Conservation (phyloP, 2,797 vertebrate species). For the Urosaurus nigricauda region DNA sequence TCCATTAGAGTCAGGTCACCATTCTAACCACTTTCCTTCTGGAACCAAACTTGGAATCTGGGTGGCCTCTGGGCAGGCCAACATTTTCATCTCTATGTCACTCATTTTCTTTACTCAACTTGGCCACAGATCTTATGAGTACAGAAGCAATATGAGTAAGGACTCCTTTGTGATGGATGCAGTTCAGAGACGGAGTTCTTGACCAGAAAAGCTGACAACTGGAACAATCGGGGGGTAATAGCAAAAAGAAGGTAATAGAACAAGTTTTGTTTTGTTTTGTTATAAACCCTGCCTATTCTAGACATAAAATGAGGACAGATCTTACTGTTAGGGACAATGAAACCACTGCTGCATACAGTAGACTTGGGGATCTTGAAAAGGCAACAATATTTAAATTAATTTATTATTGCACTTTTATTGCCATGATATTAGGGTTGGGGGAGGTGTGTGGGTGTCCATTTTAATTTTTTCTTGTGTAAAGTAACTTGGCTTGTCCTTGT, state of each 20-base stretch:
- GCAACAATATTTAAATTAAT: too few relatives aligned
- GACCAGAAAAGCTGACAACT: conserved; percentile 24
- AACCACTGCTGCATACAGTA: too few relatives aligned
- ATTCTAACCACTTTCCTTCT: neutral
- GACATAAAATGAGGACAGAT: neutral
- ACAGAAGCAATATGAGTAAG: neutral
- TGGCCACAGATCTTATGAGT: conserved; percentile 2
- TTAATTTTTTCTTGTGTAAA: too few relatives aligned
- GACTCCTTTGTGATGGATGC: neutral
- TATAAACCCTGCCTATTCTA: neutral
- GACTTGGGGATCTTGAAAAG: too few relatives aligned
- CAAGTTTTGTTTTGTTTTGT: too few relatives aligned
- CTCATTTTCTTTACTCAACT: neutral
- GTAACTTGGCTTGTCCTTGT: too few relatives aligned
- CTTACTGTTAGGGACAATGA: too few relatives aligned
- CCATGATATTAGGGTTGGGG: too few relatives aligned
- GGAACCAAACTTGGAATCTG: neutral
- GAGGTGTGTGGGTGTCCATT: too few relatives aligned
- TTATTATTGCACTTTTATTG: too few relatives aligned
- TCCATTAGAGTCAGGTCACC: neutral
- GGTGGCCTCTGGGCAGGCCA: neutral
- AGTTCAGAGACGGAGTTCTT: conserved; percentile 3
- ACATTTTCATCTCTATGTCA: neutral
- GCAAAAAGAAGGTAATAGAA: conserved; percentile 2
- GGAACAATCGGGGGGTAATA: neutral